Evolutionary conservation across 2,797 vertebrate genomes (phyloP), one percentile per base, ranked within the genome.

Genomic region (Galagoides demidoff): DNA sequence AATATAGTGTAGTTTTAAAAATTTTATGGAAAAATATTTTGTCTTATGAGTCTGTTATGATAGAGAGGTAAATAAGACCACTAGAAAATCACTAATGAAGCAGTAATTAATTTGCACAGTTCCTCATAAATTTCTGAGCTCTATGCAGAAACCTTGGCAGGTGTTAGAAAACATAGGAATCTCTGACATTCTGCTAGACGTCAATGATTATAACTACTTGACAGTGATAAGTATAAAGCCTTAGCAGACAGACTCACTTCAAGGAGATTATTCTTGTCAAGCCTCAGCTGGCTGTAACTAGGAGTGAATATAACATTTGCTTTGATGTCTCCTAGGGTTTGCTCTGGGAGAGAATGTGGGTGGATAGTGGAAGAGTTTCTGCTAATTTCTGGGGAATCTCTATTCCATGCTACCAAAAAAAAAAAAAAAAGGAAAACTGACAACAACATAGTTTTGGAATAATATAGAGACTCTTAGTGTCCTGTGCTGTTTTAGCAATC

Each of bases 221-320:
- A 95, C 66, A 96, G 55, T 85, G 76, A 90, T 92, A 92, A 90
- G 76, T n/a, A 79, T 90, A 93, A 96, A 96, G 93, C 31, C n/a
- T 83, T 85, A 94, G 29, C 57, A 88, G 89, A 94, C 63, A 96
- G 89, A 94, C 81, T 94, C 61, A 84, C 77, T 97, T 97, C 85
- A 95, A 92, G 57, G 77, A 95, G 79, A 90, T 92, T 87, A 64
- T 87, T 66, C 68, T 59, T 94, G 77, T 93, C 87, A 85, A 93
- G 25, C 11, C 31, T 96, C 83, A 85, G 66, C 63, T 95, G 76
- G 29, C 76, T 93, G 31, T 70, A 95, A 91, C 57, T 61, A 52
- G 11, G 29, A 83, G 8, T 83, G 43, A 94, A 88, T 25, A 3
- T 82, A 96, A 64, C 57, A 79, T 85, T 89, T 93, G 45, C 77